Evolutionary conservation across 2,888 invertebrate genomes (phyloP), one percentile per base, ranked within the genome.

Genomic region (Caenorhabditis doughertyi): DNA sequence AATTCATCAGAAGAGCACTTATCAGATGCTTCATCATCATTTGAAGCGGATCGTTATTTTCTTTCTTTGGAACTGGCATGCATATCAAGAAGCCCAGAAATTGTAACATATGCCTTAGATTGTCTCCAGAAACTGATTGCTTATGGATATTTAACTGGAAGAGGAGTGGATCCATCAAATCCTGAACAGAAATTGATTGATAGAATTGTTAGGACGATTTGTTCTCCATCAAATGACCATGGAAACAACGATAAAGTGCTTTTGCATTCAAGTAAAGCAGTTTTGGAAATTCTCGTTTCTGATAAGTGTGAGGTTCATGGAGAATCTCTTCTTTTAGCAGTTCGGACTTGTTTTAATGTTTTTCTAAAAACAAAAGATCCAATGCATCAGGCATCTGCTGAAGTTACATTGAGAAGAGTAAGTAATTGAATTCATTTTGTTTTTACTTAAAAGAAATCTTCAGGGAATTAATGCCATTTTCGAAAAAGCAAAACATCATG

Each of bases 291-390:
- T 0, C 97, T 99, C 77, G 98, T 99, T n/a, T 98, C 98, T 89
- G 97, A 96, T 91, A 96, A 97, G 94, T 97, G 98, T n/a, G 97
- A 98, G 93, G 97, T 98, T 11, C 99, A 99, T 92, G 99, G 98
- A 93, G 97, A 96, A 21, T 97, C 97, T 0, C 95, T 99, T 0
- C 94, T 99, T 23, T 94, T 97, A 89, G 95, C 95, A 2, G 95
- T 95, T 3, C 94, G 97, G 89, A 99, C 99, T 11, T 98, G 98
- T 92, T 99, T 98, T 93, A 98, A 99, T 92, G 98, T 99, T 86
- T 98, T 98, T 92, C 93, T 99, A 92, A 98, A 97, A 3, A 97
- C 96, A 90, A 96, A 95, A 92, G 98, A 97, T 93, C 94, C 97
- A 70, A 96, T 98, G 58, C 99, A 99, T 93, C 98, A 98, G 93